Evolutionary conservation across 2,797 vertebrate genomes (phyloP), one percentile per base, ranked within the genome.

Genomic region (Silurus lanzhouensis): DNA sequence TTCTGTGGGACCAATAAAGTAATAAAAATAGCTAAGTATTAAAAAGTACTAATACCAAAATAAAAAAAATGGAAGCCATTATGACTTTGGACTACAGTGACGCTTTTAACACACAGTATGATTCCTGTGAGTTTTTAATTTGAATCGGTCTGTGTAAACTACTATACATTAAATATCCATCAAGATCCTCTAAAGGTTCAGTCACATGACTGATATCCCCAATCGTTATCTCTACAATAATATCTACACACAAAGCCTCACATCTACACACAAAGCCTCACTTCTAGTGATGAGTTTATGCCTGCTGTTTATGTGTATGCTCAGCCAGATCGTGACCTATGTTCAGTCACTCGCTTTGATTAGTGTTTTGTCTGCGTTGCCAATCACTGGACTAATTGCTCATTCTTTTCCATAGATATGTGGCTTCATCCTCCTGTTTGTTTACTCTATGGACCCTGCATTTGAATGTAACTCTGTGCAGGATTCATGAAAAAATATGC

Each of bases 281-380:
- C 52, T 57, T 25, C 27, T 61, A 22, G 57, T 22, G 17, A 38
- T 19, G 27, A 31, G 58, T 31, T 20, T 25, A 58, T 10, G 57
- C 27, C 57, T 60, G 38, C 38, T 64, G 60, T 46, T 46, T 17
- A 46, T 80, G 64, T 48, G 60, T 64, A 46, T 25, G 60, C 60
- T 64, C 20, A 80, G 46, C 22, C 38, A 25, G 22, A 80, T 9
- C 60, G 3, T 48, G 77, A 80, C 38, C 77, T 80, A n/a, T 80
- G 38, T 64, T 80, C 19, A 20, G 63, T 80, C n/a, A 17, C 7
- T 48, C 7, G 6, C 13, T 80, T 25, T 25, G 60, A 9, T 25
- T 58, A 58, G 75, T 58, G 27, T 38, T 64, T 80, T 46, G 7
- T 48, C 60, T 25, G 58, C 27, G 3, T 17, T 77, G 75, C 52